These are phyloP conservation scores for Agapostemon virescens DNA, from an alignment of 2,888 invertebrate genomes.

Conservation along the genomic window DNA sequence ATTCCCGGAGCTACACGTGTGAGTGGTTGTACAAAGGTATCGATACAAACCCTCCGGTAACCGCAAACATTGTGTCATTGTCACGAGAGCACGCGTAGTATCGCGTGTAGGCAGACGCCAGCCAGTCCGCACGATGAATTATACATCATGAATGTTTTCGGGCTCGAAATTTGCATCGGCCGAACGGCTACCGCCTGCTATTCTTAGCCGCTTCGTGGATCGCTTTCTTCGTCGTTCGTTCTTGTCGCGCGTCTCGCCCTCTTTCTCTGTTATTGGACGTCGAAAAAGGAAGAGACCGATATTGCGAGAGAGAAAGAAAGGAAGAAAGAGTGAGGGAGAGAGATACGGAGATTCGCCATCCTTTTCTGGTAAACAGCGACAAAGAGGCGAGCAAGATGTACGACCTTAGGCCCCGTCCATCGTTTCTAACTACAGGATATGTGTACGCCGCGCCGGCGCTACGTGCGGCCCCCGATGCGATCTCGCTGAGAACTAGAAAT, in stretches of 20 bases:
- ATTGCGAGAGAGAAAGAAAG: too few species aligned
- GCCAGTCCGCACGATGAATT: constrained; percentile 68
- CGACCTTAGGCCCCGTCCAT: constrained; percentile 49
- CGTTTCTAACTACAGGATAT: constrained; percentile 45
- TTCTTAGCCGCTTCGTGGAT: constrained; percentile 60
- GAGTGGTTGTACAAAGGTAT: constrained; percentile 38
- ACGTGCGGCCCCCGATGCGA: constrained; percentile 57
- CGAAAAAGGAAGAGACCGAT: constrained; percentile 39
- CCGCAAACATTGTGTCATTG: constrained; percentile 70
- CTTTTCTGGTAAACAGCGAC: constrained; percentile 22
- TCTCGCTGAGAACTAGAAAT: constrained; percentile 62
- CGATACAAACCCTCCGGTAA: constrained; percentile 56
- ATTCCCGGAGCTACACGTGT: constrained; percentile 34
- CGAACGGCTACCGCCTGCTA: constrained; percentile 69
- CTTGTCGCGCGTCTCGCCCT: constrained; percentile 15
- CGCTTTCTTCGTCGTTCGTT: constrained; percentile 42
- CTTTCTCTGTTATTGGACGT: constrained; percentile 29
- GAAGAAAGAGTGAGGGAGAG: too few species aligned
- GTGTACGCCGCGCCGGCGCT: constrained; percentile 46
- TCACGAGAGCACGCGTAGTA: constrained; percentile 67
- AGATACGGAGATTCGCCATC: not conserved
- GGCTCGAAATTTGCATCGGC: constrained; percentile 71
- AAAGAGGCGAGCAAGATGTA: constrained; percentile 56
- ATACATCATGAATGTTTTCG: constrained; percentile 72
- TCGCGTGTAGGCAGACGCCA: constrained; percentile 67